A percentile compares a stretch with the other conserved stretches of the same genome.
phyloP scores from a whole-genome alignment of 2,113 vertebrate genomes.

The Spea bombifrons region DNA sequence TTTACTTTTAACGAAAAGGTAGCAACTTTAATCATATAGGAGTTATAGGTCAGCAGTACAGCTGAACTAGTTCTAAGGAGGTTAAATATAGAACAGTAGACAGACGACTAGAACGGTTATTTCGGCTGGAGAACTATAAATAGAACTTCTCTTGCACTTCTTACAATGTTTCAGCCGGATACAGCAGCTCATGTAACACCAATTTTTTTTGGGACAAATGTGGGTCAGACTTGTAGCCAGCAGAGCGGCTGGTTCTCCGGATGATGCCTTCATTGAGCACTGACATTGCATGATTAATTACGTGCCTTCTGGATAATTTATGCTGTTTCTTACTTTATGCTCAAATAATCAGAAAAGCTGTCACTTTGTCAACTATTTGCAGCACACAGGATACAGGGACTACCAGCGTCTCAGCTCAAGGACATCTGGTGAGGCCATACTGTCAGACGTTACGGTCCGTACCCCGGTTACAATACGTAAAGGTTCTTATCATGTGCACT shows the following conservation, averaged over 20 bases:
- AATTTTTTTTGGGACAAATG: not conserved
- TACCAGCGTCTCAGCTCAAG: not conserved
- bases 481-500: not conserved
- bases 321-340: not conserved
- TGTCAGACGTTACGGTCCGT: not conserved
- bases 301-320: constrained; percentile 25
- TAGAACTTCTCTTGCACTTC: not conserved
- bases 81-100: too few relatives aligned
- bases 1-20: too few relatives aligned
- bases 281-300: not conserved
- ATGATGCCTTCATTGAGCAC: not conserved
- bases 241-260: not conserved
- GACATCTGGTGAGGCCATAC: not conserved
- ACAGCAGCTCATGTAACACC: not conserved
- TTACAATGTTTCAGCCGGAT: not conserved
- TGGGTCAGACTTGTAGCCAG: not conserved
- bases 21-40: too few relatives aligned
- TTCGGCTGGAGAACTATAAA: too few relatives aligned
- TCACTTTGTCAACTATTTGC: not conserved
- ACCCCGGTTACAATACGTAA: constrained; percentile 7
- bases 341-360: constrained; percentile 11
- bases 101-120: too few relatives aligned
- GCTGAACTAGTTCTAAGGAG: too few relatives aligned
- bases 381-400: not conserved
- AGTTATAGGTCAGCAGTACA: too few relatives aligned